These are phyloP conservation scores for Amaurobius ferox DNA, from an alignment of 2,888 invertebrate species.

Conservation along the genomic window DNA sequence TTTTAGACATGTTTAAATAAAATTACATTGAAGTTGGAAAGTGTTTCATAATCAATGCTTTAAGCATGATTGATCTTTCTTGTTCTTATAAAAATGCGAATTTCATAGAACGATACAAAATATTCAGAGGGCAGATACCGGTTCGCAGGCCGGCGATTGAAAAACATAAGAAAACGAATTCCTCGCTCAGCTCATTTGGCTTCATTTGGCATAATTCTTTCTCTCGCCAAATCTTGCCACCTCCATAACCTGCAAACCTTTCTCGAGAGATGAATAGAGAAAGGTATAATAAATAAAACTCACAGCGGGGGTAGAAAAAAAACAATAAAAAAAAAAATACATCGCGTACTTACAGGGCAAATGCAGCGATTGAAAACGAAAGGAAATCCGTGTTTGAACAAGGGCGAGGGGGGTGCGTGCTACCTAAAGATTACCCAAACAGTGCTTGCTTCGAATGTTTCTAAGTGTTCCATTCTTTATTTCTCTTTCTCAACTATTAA, in stretches of 20 bases:
- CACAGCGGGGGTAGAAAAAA: constrained; percentile 14
- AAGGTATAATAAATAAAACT: constrained; percentile 29
- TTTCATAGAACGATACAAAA: too few relatives aligned
- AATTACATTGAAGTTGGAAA: too few relatives aligned
- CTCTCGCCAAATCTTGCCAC: background rate
- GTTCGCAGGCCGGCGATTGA: too few relatives aligned
- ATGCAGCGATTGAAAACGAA: constrained; percentile 44
- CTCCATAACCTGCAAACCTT: constrained; percentile 13
- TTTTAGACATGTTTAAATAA: too few relatives aligned
- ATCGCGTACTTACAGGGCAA: constrained; percentile 36
- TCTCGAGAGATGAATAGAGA: constrained; percentile 9
- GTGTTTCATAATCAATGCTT: too few relatives aligned
- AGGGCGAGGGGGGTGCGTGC: constrained; percentile 43
- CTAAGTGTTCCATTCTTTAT: constrained; percentile 27
- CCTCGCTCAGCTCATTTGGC: too few relatives aligned
- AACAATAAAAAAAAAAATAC: constrained; percentile 12
- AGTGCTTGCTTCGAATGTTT: constrained; percentile 26
- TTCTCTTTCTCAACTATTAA: constrained; percentile 16
- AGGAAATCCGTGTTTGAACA: constrained; percentile 71
- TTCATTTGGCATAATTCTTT: too few relatives aligned
- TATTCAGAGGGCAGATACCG: too few relatives aligned
- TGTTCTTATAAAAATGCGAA: too few relatives aligned
- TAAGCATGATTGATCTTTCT: too few relatives aligned
- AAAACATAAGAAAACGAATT: too few relatives aligned
- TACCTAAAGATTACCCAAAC: constrained; percentile 52